These are phyloP conservation scores for Xylophagus ater DNA, from an alignment of 2,888 invertebrate species.

Conservation along the genomic window DNA sequence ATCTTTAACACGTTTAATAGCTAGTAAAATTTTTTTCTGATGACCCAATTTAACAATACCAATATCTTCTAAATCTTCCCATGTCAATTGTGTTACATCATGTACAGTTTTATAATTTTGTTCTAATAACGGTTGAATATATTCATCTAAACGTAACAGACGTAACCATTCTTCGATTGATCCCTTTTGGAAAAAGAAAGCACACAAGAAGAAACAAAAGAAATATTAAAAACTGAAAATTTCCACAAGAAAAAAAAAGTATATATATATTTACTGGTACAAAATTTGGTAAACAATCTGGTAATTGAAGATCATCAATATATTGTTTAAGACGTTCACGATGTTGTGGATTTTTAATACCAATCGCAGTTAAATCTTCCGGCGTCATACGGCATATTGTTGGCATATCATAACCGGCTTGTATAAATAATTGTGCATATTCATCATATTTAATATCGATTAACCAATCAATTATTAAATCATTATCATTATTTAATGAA, in stretches of 20 bases:
- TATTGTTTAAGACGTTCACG: slow-evolving; percentile 92
- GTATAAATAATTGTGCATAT: slow-evolving; percentile 84
- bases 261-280: slow-evolving; percentile 59
- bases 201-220: slow-evolving; percentile 4
- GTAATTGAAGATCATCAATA: slow-evolving; percentile 86
- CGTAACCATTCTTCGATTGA: slow-evolving; percentile 92
- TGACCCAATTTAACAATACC: slow-evolving; percentile 89
- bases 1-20: slow-evolving; percentile 92
- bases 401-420: slow-evolving; percentile 94
- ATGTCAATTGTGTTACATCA: slow-evolving; percentile 87
- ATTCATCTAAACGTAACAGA: slow-evolving; percentile 82
- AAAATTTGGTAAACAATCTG: slow-evolving; percentile 90
- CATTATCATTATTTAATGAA: slow-evolving; percentile 62
- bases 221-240: not conserved
- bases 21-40: slow-evolving; percentile 94
- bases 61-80: slow-evolving; percentile 99
- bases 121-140: slow-evolving; percentile 75
- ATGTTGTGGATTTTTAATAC: slow-evolving; percentile 95
- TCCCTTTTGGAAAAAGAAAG: slow-evolving; percentile 45
- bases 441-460: slow-evolving; percentile 88
- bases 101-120: slow-evolving; percentile 93
- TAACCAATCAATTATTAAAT: slow-evolving; percentile 91
- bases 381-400: slow-evolving; percentile 99
- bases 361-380: slow-evolving; percentile 79
- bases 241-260: not conserved